Evolutionary conservation across 1,140 invertebrate species (phyloP), one percentile per base, ranked within the genome.

Genomic region (Alviniconcha marisindica): DNA sequence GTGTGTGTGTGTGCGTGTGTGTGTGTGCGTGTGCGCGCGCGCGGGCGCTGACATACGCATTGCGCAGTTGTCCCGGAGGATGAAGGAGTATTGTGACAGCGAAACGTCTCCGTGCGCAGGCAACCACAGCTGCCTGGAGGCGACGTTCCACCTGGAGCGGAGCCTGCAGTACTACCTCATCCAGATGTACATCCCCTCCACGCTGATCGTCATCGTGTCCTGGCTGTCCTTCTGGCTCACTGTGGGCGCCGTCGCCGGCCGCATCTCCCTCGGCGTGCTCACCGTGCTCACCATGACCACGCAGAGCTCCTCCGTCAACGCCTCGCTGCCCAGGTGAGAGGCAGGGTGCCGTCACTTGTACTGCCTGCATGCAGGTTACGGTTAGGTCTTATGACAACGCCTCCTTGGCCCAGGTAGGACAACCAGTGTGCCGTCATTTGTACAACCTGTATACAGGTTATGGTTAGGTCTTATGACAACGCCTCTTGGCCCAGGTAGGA

Each of bases 201-300:
- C 89, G 15, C 88, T 92, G 28, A 89, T 92, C 71, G 91, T 92
- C 48, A 89, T 91, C 87, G 82, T 92, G 63, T 92, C 91, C 21
- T 92, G 91, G 91, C 87, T 92, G 40, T 91, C 90, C 21, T 92
- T 92, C 85, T 92, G 90, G 90, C 82, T 92, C 4, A 91, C 90
- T 56, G 88, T 89, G 69, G 89, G 89, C 82, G 87, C 90, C 18
- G 91, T 92, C 36, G 90, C 91, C 12, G 91, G 88, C 24, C 77
- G 91, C 21, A 90, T 91, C 77, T 90, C 91, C 14, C 83, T 92
- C 2, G 91, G 91, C 21, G 89, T 92, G 1, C 85, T 92, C 33
- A 91, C 90, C 0, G 90, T 92, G 1, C 89, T 92, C 48, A 91
- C 91, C 28, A 89, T 91, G 89, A 92, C 90, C 1, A 91, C 90